Evolutionary conservation across 2,888 invertebrate species (phyloP).

Genomic region (Mellilla xanthometata): DNA sequence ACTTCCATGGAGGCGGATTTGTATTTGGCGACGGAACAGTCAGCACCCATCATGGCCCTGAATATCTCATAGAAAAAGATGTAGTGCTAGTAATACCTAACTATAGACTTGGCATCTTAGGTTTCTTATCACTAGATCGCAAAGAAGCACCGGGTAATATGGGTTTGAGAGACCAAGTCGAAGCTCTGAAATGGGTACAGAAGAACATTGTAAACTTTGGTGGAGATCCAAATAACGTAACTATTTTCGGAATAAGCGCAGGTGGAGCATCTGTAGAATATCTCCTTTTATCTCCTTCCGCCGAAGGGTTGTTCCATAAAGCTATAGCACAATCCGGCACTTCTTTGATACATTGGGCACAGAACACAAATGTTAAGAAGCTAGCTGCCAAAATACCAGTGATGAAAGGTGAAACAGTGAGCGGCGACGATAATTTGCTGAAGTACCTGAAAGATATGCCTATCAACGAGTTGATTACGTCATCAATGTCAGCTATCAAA

Average conservation of each 20-base stretch:
- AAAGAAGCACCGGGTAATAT: constrained; percentile 75
- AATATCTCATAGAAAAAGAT: constrained; percentile 66
- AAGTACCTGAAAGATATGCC: constrained; percentile 55
- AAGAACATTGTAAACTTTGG: constrained; percentile 71
- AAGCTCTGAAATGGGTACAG: constrained; percentile 78
- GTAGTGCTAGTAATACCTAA: constrained; percentile 69
- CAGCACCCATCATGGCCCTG: constrained; percentile 60
- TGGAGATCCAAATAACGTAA: constrained; percentile 74
- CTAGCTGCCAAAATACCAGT: constrained; percentile 54
- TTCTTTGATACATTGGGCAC: constrained; percentile 73
- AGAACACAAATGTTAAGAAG: constrained; percentile 49
- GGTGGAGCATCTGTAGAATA: constrained; percentile 76
- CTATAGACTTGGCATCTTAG: constrained; percentile 71
- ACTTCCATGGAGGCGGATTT: constrained; percentile 74
- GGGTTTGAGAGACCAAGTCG: constrained; percentile 78
- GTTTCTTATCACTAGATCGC: constrained; percentile 63
- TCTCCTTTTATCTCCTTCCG: constrained; percentile 63
- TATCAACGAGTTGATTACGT: constrained; percentile 52
- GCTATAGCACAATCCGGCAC: constrained; percentile 81
- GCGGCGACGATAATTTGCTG: constrained; percentile 48
- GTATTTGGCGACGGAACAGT: constrained; percentile 69
- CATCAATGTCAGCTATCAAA: constrained; percentile 47
- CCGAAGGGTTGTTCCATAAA: constrained; percentile 77
- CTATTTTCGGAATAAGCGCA: constrained; percentile 79
- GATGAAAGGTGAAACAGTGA: constrained; percentile 43